phyloP scores from a whole-genome alignment of 2,888 invertebrate species.

The Yponomeuta malinellus region DNA sequence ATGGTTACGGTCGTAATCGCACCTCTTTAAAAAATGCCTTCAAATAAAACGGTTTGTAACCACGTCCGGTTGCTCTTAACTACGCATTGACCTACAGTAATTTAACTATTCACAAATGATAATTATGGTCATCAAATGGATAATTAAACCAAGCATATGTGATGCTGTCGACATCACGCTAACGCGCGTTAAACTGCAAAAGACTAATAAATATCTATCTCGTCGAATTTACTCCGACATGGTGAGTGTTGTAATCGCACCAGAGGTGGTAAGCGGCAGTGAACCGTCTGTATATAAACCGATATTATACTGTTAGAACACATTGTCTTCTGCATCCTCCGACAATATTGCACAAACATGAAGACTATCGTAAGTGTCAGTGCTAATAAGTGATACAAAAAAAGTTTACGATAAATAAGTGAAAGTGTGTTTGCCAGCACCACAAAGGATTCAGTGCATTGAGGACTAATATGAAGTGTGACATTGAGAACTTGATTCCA shows the following conservation, averaged over 20 bases:
- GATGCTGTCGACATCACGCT: conserved; percentile 36
- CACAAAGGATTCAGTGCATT: conserved; percentile 12
- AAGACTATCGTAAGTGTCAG: conserved; percentile 68
- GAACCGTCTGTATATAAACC: conserved; percentile 61
- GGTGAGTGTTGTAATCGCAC: conserved; percentile 59
- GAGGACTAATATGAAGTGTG: not conserved
- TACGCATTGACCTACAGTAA: not conserved
- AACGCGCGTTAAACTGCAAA: conserved; percentile 38
- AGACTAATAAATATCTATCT: conserved; percentile 54
- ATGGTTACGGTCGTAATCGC: not conserved
- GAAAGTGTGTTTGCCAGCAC: conserved; percentile 8
- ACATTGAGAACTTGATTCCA: not conserved
- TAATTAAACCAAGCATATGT: conserved; percentile 12
- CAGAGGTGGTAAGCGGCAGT: conserved; percentile 61
- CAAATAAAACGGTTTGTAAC: not conserved
- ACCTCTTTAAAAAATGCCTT: not conserved
- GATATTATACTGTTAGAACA: conserved; percentile 58
- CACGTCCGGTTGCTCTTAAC: not conserved
- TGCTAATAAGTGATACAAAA: conserved; percentile 30
- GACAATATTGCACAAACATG: conserved; percentile 56
- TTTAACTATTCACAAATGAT: not conserved
- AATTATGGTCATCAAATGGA: not conserved
- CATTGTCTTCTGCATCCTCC: conserved; percentile 67
- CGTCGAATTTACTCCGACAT: conserved; percentile 59
- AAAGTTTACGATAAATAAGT: conserved; percentile 14